These are phyloP conservation scores for Meleagris gallopavo DNA, from an alignment of 2,113 vertebrate genomes.

Conservation along the genomic window DNA sequence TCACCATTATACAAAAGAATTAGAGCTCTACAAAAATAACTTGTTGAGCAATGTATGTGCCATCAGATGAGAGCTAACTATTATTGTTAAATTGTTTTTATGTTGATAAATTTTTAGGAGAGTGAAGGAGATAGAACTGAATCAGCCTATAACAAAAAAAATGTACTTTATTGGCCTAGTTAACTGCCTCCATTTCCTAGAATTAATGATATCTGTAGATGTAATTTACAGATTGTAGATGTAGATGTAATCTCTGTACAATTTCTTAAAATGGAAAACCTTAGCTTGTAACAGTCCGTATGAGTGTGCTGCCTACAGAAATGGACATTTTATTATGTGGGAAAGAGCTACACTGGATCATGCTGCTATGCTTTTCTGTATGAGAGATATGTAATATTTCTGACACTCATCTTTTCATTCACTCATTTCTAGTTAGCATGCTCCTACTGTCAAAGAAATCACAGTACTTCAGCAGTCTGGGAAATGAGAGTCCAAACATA, in stretches of 20 bases:
- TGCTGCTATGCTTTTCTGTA: no score
- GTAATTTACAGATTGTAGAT: no score
- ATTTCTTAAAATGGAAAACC: background rate
- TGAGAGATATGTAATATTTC: background rate
- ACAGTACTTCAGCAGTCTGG: background rate
- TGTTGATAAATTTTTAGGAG: background rate
- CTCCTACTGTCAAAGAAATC: background rate
- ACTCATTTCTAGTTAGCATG: background rate
- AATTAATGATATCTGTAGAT: background rate
- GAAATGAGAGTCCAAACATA: background rate
- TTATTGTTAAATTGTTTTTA: background rate
- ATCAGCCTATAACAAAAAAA: background rate
- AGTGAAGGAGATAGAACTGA: background rate
- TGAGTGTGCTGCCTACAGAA: background rate
- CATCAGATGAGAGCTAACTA: background rate
- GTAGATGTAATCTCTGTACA: background rate
- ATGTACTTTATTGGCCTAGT: background rate
- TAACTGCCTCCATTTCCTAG: background rate
- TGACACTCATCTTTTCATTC: background rate
- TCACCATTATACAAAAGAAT: background rate
- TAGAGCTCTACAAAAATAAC: background rate
- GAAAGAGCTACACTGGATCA: background rate
- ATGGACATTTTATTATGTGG: background rate
- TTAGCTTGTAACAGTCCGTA: background rate
- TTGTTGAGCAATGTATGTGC: background rate